phyloP scores from a whole-genome alignment of 2,113 vertebrate species.

The Phodopus roborovskii region DNA sequence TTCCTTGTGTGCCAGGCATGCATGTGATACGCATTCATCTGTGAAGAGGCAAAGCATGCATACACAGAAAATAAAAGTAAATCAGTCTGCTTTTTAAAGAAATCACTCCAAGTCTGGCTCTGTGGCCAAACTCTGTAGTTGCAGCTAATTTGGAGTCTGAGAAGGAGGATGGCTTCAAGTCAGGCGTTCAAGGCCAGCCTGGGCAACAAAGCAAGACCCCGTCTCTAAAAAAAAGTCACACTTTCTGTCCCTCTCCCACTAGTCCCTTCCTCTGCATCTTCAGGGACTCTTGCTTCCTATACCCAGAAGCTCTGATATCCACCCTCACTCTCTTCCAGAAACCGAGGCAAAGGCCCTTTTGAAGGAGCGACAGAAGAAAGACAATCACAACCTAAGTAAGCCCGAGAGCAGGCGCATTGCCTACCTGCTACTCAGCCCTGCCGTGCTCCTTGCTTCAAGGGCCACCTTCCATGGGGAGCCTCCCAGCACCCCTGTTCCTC shows the following conservation, averaged over 20 bases:
- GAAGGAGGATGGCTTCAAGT: not conserved
- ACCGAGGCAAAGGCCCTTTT: slow-evolving; percentile 90
- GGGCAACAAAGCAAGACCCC: not conserved
- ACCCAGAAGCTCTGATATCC: slow-evolving; percentile 40
- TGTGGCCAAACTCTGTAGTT: not conserved
- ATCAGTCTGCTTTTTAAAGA: not conserved
- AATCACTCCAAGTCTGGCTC: not conserved
- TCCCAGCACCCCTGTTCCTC: not conserved
- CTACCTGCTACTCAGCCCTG: not conserved
- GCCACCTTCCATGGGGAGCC: not conserved
- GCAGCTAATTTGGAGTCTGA: not conserved
- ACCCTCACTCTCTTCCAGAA: slow-evolving; percentile 82
- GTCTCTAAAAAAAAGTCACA: not conserved
- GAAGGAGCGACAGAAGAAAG: slow-evolving; percentile 95
- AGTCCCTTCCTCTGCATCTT: not conserved
- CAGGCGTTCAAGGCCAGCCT: not conserved
- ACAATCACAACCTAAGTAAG: slow-evolving; percentile 96
- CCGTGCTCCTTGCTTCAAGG: not conserved
- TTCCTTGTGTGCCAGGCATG: not conserved
- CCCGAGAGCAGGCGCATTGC: slow-evolving; percentile 24
- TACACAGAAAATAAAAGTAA: not conserved
- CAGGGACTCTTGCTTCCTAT: not conserved
- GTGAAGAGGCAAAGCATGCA: not conserved
- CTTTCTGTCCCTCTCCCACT: not conserved
- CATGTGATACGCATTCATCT: not conserved